Evolutionary conservation across 2,888 invertebrate genomes (phyloP).

Genomic region (Trissolcus japonicus): DNA sequence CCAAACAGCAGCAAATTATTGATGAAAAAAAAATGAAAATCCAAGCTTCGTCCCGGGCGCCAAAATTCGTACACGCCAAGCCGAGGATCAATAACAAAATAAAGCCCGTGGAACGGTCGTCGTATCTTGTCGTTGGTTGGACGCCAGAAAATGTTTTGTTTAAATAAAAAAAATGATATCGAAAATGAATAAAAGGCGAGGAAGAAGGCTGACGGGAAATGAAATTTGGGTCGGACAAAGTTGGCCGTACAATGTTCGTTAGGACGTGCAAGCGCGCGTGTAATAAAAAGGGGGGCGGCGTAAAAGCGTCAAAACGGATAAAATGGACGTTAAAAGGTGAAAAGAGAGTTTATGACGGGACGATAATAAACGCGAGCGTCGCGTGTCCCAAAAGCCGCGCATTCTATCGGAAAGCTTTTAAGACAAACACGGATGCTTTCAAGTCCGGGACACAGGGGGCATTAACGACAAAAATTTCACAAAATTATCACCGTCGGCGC

Average conservation of each 20-base stretch:
- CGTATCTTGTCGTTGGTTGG: no score
- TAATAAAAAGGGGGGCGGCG: not conserved
- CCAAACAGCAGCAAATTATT: constrained; percentile 41
- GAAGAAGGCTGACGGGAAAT: not conserved
- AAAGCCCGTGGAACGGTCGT: no score
- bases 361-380: constrained; percentile 4
- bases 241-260: not conserved
- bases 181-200: not conserved
- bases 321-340: constrained; percentile 25
- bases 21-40: constrained; percentile 26
- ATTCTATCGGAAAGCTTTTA: constrained; percentile 74
- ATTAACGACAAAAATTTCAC: constrained; percentile 82
- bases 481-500: constrained; percentile 84
- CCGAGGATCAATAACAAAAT: no score
- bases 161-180: not conserved
- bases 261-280: not conserved
- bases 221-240: constrained; percentile 1
- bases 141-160: not conserved
- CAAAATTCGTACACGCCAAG: not conserved
- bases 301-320: constrained; percentile 1
- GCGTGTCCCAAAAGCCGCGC: constrained; percentile 68
- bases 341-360: not conserved
- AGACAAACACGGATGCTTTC: constrained; percentile 73
- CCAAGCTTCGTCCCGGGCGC: not conserved
- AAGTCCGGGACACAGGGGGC: constrained; percentile 80